These are phyloP conservation scores for Serrognathus titanus DNA, from an alignment of 2,888 invertebrate species.

Conservation along the genomic window DNA sequence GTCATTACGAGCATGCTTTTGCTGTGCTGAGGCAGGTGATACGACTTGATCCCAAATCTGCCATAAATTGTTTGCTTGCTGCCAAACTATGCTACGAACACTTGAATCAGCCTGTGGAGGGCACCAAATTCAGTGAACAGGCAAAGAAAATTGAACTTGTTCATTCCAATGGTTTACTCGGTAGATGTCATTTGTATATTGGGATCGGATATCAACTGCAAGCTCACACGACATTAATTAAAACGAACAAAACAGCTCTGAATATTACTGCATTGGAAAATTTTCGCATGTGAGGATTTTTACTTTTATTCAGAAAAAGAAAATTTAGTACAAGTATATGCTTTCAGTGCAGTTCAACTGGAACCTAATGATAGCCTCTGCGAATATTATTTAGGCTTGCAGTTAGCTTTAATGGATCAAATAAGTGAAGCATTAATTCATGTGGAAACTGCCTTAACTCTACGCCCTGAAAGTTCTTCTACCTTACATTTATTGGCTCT, in stretches of 20 bases:
- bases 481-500: slow-evolving; percentile 76
- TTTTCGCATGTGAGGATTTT: slow-evolving; percentile 58
- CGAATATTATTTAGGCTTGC: slow-evolving; percentile 86
- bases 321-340: slow-evolving; percentile 31
- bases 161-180: slow-evolving; percentile 58
- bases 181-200: slow-evolving; percentile 77
- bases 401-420: slow-evolving; percentile 68
- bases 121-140: slow-evolving; percentile 64
- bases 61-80: slow-evolving; percentile 76
- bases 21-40: slow-evolving; percentile 76
- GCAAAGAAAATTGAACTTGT: slow-evolving; percentile 61
- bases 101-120: slow-evolving; percentile 50
- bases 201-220: slow-evolving; percentile 85
- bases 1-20: slow-evolving; percentile 63
- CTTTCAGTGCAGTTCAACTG: slow-evolving; percentile 65
- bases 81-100: slow-evolving; percentile 84
- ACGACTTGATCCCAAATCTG: slow-evolving; percentile 67
- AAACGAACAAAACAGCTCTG: slow-evolving; percentile 61
- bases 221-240: slow-evolving; percentile 60
- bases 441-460: slow-evolving; percentile 62
- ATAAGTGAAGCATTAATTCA: slow-evolving; percentile 59
- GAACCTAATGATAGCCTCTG: slow-evolving; percentile 92
- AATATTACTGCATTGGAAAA: slow-evolving; percentile 63
- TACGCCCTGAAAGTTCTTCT: slow-evolving; percentile 68
- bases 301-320: not conserved